Evolutionary conservation across 2,888 invertebrate genomes (phyloP), one percentile per base, ranked within the genome.

Genomic region (Leucoma salicis): DNA sequence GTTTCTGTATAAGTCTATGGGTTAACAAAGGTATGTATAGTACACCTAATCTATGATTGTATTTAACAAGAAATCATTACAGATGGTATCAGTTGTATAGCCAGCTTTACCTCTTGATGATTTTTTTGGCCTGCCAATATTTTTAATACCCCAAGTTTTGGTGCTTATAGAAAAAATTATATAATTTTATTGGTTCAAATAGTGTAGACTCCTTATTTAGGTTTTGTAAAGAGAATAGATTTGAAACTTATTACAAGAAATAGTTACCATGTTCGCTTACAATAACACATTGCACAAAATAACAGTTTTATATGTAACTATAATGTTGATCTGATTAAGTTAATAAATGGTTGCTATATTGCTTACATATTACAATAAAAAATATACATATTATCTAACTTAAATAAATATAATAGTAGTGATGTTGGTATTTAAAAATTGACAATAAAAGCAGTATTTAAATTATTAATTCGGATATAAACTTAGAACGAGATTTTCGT

Each of bases 361-460:
- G 62, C 59, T 58, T 58, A 58, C 63, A 54, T 58, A 54, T 62
- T 62, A 51, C 53, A 62, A 51, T 58, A 42, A 46, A 53, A 62
- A 40, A 39, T 58, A 43, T 38, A 38, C 40, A 38, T 39, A 48
- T 58, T 62, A 54, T 49, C 44, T 47, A 53, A 62, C 36, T 40
- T 62, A 31, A 33, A 41, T 34, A 43, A 36, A 43, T 15, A 10
- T 4, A 28, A 38, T 35, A 33, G 35, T 60, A 58, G 64, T 55
- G 57, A 62, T 67, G 63, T 60, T 67, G 72, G 80, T 83, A 80
- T 81, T 83, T 83, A 67, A 69, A 78, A 31, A 83, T 76, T 75
- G 88, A 88, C 87, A 88, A 87, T 87, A 88, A 27, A 83, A 86
- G 75, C 86, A 87, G 86, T 88, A 87, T 87, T 88, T 85, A 84